These are phyloP conservation scores for Lagopus muta DNA, from an alignment of 2,113 vertebrate species.

Conservation along the genomic window DNA sequence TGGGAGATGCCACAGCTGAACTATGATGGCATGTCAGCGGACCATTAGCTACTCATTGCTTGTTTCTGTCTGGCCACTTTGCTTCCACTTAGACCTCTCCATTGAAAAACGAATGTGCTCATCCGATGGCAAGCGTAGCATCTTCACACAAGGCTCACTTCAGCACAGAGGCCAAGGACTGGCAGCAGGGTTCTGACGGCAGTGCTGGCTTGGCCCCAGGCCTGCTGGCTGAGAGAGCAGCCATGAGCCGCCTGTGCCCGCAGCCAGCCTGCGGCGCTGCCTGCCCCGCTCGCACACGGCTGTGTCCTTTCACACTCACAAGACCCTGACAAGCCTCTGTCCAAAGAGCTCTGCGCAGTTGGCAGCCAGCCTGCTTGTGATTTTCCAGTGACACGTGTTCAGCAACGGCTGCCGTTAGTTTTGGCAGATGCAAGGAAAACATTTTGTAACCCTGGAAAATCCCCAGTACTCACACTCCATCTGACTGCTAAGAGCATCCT, in stretches of 20 bases:
- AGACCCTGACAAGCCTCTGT: neutral
- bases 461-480: neutral
- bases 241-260: fast-evolving
- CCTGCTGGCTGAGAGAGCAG: neutral
- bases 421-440: slow-evolving; percentile 40
- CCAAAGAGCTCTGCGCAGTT: neutral
- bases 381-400: slow-evolving; percentile 64
- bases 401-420: neutral
- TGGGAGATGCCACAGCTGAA: neutral
- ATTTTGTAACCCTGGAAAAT: slow-evolving; percentile 60
- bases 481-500: neutral
- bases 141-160: fast-evolving
- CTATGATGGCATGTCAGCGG: neutral
- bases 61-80: neutral
- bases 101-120: fast-evolving
- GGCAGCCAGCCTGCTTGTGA: slow-evolving; percentile 31
- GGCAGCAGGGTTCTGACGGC: neutral
- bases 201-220: neutral
- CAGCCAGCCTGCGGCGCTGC: neutral
- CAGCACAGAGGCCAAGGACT: fast-evolving
- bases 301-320: neutral
- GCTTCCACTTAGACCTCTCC: neutral
- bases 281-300: fast-evolving
- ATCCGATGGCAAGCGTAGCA: fast-evolving
- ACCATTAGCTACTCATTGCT: neutral